Evolutionary conservation across 1,140 invertebrate genomes (phyloP).

Genomic region (Physella acuta): DNA sequence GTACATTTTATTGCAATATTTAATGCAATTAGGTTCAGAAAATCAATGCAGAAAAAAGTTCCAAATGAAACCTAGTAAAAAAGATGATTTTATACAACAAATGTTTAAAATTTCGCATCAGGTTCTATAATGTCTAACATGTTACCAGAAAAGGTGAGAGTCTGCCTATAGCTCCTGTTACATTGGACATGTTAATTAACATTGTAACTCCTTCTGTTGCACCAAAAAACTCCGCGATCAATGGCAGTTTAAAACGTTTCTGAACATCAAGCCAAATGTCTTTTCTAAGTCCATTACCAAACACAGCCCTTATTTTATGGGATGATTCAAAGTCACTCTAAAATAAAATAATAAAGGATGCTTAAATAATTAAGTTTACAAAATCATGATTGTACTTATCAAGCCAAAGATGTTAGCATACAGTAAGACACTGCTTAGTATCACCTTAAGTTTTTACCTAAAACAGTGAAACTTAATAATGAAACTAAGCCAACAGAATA

Average conservation of each 20-base stretch:
- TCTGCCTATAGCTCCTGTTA: slow-evolving; percentile 38
- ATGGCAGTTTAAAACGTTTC: slow-evolving; percentile 77
- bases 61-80: too few species aligned
- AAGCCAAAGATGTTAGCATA: neutral
- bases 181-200: slow-evolving; percentile 62
- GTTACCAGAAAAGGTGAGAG: slow-evolving; percentile 42
- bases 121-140: too few species aligned
- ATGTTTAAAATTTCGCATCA: too few species aligned
- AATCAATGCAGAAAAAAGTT: too few species aligned
- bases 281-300: slow-evolving; percentile 80
- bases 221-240: slow-evolving; percentile 90
- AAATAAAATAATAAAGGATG: neutral
- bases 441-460: neutral
- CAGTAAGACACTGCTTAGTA: neutral
- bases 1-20: too few species aligned
- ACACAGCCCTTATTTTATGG: slow-evolving; percentile 32
- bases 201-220: slow-evolving; percentile 95
- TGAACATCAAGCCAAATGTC: slow-evolving; percentile 91
- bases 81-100: too few species aligned
- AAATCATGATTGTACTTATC: neutral
- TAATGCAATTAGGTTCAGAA: too few species aligned
- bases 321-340: slow-evolving; percentile 32
- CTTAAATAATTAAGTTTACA: neutral
- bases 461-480: neutral
- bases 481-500: too few species aligned